Conservation (phyloP, 2,888 invertebrate species). For the Ecliptopera silaceata region DNA sequence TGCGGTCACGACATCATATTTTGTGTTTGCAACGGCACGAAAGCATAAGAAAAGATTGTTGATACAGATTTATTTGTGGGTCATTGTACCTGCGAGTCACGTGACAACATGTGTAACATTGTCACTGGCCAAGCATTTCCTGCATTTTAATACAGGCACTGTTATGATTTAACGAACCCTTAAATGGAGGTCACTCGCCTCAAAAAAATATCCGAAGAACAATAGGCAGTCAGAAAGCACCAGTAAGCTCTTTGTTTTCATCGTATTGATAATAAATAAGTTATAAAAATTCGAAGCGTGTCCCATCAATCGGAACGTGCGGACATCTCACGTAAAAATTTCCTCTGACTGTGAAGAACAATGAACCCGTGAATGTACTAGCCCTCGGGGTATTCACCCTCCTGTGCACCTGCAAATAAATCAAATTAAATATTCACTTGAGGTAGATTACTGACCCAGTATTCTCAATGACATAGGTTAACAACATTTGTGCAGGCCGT, state of each 20-base stretch:
- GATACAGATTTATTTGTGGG: constrained; percentile 43
- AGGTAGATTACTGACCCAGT: background rate
- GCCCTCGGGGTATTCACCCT: constrained; percentile 31
- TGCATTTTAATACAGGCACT: constrained; percentile 61
- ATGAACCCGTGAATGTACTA: constrained; percentile 60
- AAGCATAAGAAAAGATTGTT: constrained; percentile 29
- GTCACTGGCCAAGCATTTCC: constrained; percentile 61
- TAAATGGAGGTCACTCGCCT: constrained; percentile 74
- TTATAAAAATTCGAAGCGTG: constrained; percentile 76
- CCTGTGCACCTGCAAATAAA: constrained; percentile 17
- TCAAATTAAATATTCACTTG: background rate
- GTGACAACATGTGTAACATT: constrained; percentile 50
- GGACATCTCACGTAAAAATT: constrained; percentile 72
- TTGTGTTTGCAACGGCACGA: constrained; percentile 28
- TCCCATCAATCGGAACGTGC: constrained; percentile 47
- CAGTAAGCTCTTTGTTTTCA: constrained; percentile 73
- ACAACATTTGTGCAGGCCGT: constrained; percentile 13
- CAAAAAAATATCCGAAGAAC: constrained; percentile 56
- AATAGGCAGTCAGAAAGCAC: constrained; percentile 70
- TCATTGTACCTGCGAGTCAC: constrained; percentile 51
- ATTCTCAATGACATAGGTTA: constrained; percentile 16
- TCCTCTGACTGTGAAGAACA: constrained; percentile 64
- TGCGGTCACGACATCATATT: constrained; percentile 58
- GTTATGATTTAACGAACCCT: constrained; percentile 65
- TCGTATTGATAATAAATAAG: constrained; percentile 68